phyloP scores from a whole-genome alignment of 2,113 vertebrate species.

The Notarius lentiginosus region DNA sequence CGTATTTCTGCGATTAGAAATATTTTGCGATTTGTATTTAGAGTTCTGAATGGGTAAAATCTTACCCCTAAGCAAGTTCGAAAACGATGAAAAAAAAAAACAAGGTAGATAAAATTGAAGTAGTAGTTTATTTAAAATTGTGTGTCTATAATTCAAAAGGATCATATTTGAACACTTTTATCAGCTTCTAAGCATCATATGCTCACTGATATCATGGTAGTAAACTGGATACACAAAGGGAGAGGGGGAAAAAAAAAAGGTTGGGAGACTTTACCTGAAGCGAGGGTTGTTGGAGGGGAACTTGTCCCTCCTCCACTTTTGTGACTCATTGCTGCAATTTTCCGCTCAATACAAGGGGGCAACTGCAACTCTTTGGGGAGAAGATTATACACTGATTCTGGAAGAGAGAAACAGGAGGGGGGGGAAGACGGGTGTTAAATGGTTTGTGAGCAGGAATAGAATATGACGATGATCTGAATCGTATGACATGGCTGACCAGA shows the following conservation, averaged over 20 bases:
- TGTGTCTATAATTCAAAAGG: neutral
- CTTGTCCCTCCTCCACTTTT: constrained; percentile 93
- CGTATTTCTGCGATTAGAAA: neutral
- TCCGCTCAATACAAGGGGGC: constrained; percentile 82
- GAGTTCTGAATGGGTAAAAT: neutral
- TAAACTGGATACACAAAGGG: neutral
- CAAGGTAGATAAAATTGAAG: too few relatives aligned
- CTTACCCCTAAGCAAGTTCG: neutral
- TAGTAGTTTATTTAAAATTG: too few relatives aligned
- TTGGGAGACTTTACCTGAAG: constrained; percentile 87
- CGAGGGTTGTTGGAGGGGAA: constrained; percentile 83
- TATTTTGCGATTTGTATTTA: neutral
- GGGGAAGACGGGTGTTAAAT: neutral
- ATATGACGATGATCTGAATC: neutral
- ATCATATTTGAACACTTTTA: neutral
- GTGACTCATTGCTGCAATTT: constrained; percentile 92
- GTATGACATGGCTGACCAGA: neutral
- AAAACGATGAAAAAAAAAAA: neutral
- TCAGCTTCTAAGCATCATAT: neutral
- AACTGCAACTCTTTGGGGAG: constrained; percentile 93
- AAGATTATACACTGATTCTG: constrained; percentile 97
- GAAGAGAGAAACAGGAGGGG: constrained; percentile 43
- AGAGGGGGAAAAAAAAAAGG: constrained; percentile 60
- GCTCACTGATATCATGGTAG: constrained; percentile 69
- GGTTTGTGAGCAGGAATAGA: neutral